Evolutionary conservation across 2,113 vertebrate genomes (phyloP).

Genomic region (Tiliqua scincoides): DNA sequence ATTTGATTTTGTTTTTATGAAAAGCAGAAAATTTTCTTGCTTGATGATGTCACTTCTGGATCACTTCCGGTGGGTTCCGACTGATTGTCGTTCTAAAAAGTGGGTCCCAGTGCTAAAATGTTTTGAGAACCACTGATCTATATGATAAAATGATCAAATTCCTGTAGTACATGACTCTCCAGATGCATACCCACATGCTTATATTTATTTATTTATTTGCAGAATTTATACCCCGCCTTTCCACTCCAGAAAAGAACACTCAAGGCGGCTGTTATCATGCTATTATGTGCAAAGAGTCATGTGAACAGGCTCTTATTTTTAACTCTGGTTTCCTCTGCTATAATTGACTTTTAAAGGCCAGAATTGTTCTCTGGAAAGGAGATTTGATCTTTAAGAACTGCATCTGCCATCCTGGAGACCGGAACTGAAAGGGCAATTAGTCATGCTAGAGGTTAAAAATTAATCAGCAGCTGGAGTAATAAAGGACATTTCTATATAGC

Average conservation of each 20-base stretch:
- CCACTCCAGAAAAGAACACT: no score
- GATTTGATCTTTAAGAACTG: background rate
- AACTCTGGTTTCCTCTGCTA: background rate
- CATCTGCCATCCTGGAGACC: fast-evolving
- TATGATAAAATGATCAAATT: no score
- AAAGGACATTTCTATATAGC: background rate
- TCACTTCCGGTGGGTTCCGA: no score
- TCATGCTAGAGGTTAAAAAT: background rate
- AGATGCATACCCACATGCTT: background rate
- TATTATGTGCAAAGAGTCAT: background rate
- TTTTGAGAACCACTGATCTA: no score
- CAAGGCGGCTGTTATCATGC: no score
- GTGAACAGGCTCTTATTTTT: background rate
- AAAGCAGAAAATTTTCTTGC: no score
- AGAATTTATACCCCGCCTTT: no score
- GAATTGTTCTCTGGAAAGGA: background rate
- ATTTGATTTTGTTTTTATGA: no score
- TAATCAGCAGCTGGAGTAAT: background rate
- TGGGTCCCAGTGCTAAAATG: no score
- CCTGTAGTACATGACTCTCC: background rate
- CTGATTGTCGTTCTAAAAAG: no score
- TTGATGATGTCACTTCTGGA: no score
- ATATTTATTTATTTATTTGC: no score
- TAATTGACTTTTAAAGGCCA: background rate
- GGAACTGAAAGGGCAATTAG: background rate